Evolutionary conservation across 2,113 vertebrate species (phyloP).

Genomic region (Myiozetetes cayanensis): DNA sequence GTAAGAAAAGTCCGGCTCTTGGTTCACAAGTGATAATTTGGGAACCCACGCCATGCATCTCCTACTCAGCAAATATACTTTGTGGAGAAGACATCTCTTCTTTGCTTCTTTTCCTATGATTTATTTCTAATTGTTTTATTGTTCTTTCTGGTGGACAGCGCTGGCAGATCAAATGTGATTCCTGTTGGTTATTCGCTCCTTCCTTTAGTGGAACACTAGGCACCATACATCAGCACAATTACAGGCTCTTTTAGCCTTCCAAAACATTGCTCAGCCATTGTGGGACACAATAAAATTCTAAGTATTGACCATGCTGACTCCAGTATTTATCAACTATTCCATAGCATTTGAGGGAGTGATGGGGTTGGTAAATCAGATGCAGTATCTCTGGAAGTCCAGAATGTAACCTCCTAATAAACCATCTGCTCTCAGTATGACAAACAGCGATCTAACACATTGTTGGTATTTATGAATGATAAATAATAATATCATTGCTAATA

Average conservation of each 20-base stretch:
- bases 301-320: neutral
- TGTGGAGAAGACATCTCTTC: neutral
- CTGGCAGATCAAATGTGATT: neutral
- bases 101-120: neutral
- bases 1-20: neutral
- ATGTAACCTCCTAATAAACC: neutral
- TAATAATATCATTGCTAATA: slow-evolving; percentile 6
- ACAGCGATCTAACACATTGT: neutral
- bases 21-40: neutral
- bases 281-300: neutral
- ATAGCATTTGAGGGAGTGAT: neutral
- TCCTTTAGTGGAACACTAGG: neutral
- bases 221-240: neutral
- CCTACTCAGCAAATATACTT: neutral
- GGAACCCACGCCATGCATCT: neutral
- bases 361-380: neutral
- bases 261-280: neutral
- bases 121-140: neutral
- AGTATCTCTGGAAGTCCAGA: slow-evolving; percentile 11
- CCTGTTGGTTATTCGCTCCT: neutral
- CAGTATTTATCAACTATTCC: neutral
- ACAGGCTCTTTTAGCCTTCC: neutral
- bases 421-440: slow-evolving; percentile 31
- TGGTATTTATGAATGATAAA: neutral
- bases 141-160: neutral